Conservation (phyloP, 2,888 invertebrate genomes). For the Protonemura montana region DNA sequence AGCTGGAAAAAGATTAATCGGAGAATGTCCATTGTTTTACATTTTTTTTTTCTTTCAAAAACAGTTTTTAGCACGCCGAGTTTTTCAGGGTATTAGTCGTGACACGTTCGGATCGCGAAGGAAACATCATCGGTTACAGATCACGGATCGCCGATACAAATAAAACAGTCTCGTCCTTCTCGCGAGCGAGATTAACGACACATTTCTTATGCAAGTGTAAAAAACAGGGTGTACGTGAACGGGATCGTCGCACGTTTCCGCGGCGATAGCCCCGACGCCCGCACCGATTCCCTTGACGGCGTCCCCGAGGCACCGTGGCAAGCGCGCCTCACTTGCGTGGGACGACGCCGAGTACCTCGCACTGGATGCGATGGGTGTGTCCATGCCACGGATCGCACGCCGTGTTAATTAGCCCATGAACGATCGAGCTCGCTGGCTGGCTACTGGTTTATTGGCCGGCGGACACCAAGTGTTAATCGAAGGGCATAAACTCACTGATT, state of each 20-base stretch:
- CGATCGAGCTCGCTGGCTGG: not conserved
- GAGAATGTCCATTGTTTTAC: constrained; percentile 9
- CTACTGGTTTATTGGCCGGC: not conserved
- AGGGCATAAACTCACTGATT: not conserved
- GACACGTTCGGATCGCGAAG: not conserved
- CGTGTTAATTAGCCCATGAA: constrained; percentile 34
- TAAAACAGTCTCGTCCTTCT: not conserved
- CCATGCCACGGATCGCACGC: not conserved
- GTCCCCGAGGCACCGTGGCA: not conserved
- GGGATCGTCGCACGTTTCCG: not conserved
- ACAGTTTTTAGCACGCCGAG: not conserved
- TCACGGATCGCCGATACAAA: not conserved
- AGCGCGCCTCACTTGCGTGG: not conserved
- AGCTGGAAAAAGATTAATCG: not conserved
- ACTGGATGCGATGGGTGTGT: constrained; percentile 9
- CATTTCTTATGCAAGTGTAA: not conserved
- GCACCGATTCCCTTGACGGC: not conserved
- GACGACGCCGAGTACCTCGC: not conserved
- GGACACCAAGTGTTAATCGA: not conserved
- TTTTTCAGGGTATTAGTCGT: not conserved
- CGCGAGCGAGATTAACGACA: not conserved
- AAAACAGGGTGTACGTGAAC: not conserved
- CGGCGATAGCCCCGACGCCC: no score
- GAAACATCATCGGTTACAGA: not conserved
- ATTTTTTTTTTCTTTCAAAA: not conserved